These are phyloP conservation scores for Ctena decussata DNA, from an alignment of 2,888 invertebrate species.

Conservation along the genomic window DNA sequence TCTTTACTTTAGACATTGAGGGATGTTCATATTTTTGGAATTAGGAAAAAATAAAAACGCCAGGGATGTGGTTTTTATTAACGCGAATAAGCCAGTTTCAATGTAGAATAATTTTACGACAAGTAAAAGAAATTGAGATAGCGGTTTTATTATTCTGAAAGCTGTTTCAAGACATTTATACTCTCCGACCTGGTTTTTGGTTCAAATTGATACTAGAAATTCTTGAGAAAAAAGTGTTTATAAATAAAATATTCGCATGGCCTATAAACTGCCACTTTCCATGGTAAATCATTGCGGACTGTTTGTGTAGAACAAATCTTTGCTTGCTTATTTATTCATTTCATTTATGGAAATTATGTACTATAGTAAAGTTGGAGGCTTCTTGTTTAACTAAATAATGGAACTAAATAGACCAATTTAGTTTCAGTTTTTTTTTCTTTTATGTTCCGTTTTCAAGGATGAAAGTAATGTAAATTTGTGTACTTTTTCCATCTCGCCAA, in stretches of 20 bases:
- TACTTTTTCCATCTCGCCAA: no score
- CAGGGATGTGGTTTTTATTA: not conserved
- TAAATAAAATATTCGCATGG: not conserved
- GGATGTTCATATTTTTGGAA: not conserved
- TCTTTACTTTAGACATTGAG: not conserved
- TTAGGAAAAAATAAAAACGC: not conserved
- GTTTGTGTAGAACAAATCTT: no score
- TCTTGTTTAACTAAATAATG: no score
- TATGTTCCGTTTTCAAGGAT: no score
- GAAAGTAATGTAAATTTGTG: no score
- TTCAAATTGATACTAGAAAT: not conserved
- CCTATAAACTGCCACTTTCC: not conserved
- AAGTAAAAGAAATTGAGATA: constrained; percentile 44
- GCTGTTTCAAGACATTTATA: not conserved
- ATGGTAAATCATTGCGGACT: no score
- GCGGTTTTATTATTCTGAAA: constrained; percentile 24
- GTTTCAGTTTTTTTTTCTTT: no score
- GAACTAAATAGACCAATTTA: no score
- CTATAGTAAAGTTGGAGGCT: no score
- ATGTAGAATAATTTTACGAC: constrained; percentile 52
- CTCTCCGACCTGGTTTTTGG: not conserved
- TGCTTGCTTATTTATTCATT: no score
- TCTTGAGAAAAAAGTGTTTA: not conserved
- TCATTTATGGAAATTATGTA: no score
- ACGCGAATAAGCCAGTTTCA: constrained; percentile 10